Evolutionary conservation across 2,797 vertebrate genomes (phyloP).

Genomic region (Melanogrammus aeglefinus): DNA sequence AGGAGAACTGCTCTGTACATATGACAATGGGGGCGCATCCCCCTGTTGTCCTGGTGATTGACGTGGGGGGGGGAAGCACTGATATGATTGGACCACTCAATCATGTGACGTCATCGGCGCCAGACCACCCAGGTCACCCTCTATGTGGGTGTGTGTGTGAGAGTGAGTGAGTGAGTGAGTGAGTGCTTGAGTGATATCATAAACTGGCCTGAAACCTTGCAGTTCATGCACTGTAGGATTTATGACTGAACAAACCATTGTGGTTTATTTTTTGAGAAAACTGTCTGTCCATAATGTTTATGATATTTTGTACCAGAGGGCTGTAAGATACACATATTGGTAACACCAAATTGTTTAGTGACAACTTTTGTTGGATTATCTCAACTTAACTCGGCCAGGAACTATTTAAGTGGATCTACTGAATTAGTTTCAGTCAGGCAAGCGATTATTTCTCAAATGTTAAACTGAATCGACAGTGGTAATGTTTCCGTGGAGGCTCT

Average conservation of each 20-base stretch:
- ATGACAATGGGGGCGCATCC: neutral
- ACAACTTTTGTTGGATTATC: no score
- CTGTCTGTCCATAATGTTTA: neutral
- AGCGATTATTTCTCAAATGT: neutral
- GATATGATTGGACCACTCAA: slow-evolving; percentile 21
- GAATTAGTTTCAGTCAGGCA: neutral
- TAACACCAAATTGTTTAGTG: no score
- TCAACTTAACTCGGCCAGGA: neutral
- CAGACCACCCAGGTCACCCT: neutral
- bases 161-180: neutral
- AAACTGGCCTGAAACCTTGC: no score
- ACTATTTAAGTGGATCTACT: neutral
- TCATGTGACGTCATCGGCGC: neutral
- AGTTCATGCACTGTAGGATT: no score
- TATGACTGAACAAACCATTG: no score
- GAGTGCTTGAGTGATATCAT: neutral
- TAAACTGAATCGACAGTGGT: neutral
- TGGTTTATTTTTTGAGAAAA: no score
- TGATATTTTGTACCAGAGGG: neutral
- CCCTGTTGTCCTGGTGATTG: neutral
- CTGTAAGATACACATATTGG: no score
- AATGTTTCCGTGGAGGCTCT: neutral
- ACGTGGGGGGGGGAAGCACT: neutral
- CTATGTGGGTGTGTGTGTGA: neutral
- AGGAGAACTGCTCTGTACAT: neutral